phyloP scores from a whole-genome alignment of 2,888 invertebrate species.

The Cryptus armator region DNA sequence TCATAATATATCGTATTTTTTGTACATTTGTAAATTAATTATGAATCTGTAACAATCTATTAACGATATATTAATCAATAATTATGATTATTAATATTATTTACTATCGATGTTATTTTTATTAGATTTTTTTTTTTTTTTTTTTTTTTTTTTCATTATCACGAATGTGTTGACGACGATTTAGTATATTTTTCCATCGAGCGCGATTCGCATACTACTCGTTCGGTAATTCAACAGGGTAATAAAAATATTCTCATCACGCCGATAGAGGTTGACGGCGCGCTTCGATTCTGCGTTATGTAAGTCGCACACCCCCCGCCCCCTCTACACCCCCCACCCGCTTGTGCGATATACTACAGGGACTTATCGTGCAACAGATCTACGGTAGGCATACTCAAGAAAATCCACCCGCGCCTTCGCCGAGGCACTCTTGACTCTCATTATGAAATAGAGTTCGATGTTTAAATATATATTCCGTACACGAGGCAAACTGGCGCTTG shows the following conservation, averaged over 20 bases:
- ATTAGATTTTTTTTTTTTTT: neutral
- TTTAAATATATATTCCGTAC: slow-evolving; percentile 71
- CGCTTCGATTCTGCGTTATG: slow-evolving; percentile 29
- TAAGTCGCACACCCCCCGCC: slow-evolving; percentile 25
- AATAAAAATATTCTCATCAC: slow-evolving; percentile 39
- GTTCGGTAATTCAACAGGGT: neutral
- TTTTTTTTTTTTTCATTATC: neutral
- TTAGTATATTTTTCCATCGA: slow-evolving; percentile 1
- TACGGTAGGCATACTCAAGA: neutral
- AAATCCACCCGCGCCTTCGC: slow-evolving; percentile 39
- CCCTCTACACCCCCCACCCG: neutral
- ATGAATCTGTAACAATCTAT: too few relatives aligned
- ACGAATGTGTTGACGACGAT: neutral
- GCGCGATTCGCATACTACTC: slow-evolving; percentile 9
- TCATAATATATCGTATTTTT: neutral
- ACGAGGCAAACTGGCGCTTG: slow-evolving; percentile 51
- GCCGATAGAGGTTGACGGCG: slow-evolving; percentile 21
- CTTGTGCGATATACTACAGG: slow-evolving; percentile 19
- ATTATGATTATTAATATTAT: too few relatives aligned
- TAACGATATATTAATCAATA: too few relatives aligned
- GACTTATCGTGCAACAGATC: neutral
- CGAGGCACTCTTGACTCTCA: slow-evolving; percentile 69
- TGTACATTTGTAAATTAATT: neutral
- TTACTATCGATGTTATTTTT: neutral
- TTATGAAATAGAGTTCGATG: slow-evolving; percentile 72